phyloP scores from a whole-genome alignment of 2,797 vertebrate genomes.

The Thalassophryne amazonica region DNA sequence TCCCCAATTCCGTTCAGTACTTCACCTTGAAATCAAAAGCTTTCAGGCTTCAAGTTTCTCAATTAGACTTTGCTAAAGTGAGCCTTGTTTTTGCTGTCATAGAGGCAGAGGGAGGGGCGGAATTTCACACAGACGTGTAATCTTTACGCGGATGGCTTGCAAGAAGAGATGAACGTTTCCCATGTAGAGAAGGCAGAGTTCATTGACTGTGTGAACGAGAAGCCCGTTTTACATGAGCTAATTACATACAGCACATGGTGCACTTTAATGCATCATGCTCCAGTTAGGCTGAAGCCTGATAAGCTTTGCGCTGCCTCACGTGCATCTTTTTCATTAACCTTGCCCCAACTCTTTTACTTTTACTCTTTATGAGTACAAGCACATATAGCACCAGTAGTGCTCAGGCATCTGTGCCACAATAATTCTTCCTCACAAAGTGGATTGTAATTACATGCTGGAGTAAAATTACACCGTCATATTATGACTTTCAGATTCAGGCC shows the following conservation, averaged over 20 bases:
- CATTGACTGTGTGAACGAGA: background rate
- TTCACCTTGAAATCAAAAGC: slow-evolving; percentile 9
- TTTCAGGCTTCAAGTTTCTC: slow-evolving; percentile 8
- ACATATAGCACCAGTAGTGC: background rate
- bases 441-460: slow-evolving; percentile 77
- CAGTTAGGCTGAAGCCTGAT: slow-evolving; percentile 20
- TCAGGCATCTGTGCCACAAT: slow-evolving; percentile 65
- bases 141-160: slow-evolving; percentile 3
- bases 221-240: slow-evolving; percentile 19
- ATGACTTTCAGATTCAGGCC: slow-evolving; percentile 59
- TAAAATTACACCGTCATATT: slow-evolving; percentile 58
- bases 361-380: slow-evolving; percentile 7
- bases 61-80: slow-evolving; percentile 7
- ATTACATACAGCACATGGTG: slow-evolving; percentile 23
- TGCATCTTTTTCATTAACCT: slow-evolving; percentile 7
- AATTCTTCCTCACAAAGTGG: slow-evolving; percentile 58
- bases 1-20: slow-evolving; percentile 1
- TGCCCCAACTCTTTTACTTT: slow-evolving; percentile 12
- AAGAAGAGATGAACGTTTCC: slow-evolving; percentile 2
- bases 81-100: background rate
- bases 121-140: slow-evolving; percentile 12
- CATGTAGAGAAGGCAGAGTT: slow-evolving; percentile 15
- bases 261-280: slow-evolving; percentile 45
- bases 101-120: background rate
- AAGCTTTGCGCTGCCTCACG: slow-evolving; percentile 5